Evolutionary conservation across 2,888 invertebrate species (phyloP).

Genomic region (Hypolimnas misippus): DNA sequence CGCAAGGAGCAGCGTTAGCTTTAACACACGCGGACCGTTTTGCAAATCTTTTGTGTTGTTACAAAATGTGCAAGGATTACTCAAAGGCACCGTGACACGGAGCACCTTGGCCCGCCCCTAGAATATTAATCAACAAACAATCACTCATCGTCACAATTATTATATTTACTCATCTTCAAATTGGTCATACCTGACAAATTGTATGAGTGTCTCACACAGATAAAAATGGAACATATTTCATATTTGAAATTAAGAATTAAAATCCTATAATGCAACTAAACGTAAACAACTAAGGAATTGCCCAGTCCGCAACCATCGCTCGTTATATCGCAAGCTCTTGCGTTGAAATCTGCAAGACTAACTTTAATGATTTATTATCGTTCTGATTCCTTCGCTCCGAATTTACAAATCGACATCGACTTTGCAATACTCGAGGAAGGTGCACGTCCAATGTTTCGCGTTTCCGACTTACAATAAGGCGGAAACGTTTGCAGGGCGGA

Average conservation of each 20-base stretch:
- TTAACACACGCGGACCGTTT: slow-evolving; percentile 62
- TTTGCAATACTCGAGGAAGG: slow-evolving; percentile 43
- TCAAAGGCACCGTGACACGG: slow-evolving; percentile 53
- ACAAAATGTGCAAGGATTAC: slow-evolving; percentile 66
- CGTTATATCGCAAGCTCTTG: slow-evolving; percentile 81
- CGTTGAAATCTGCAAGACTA: slow-evolving; percentile 53
- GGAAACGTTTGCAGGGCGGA: slow-evolving; percentile 76
- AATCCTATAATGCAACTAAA: slow-evolving; percentile 51
- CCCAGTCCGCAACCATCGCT: slow-evolving; percentile 68
- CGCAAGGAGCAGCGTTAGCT: slow-evolving; percentile 66
- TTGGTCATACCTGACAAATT: neutral
- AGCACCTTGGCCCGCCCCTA: slow-evolving; percentile 50
- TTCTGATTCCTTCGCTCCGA: slow-evolving; percentile 35
- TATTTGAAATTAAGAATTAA: slow-evolving; percentile 44
- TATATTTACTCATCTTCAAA: slow-evolving; percentile 60
- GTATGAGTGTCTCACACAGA: neutral
- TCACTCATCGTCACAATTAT: slow-evolving; percentile 57
- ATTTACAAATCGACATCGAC: slow-evolving; percentile 23
- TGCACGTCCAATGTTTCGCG: slow-evolving; percentile 56
- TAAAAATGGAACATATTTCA: neutral
- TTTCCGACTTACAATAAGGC: slow-evolving; percentile 72
- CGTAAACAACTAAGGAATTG: slow-evolving; percentile 67
- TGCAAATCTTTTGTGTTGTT: slow-evolving; percentile 66
- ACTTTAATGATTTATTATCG: slow-evolving; percentile 53
- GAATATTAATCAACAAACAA: slow-evolving; percentile 62